phyloP scores from a whole-genome alignment of 2,888 invertebrate genomes.

The Brachynemurus nebulosus region DNA sequence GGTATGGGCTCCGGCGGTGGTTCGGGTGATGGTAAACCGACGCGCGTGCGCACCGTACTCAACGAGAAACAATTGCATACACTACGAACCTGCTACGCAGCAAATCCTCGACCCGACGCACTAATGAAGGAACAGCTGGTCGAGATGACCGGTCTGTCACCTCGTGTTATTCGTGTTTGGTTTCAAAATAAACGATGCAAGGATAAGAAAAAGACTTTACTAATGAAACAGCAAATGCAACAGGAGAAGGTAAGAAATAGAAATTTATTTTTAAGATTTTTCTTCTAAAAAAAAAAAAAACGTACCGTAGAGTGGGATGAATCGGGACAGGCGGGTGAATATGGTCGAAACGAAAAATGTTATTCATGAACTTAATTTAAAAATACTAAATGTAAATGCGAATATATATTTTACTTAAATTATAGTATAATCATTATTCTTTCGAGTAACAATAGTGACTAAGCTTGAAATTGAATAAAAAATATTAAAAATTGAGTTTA shows the following conservation, averaged over 20 bases:
- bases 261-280: constrained; percentile 5
- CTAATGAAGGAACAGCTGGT: constrained; percentile 98
- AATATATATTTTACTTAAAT: too few species aligned
- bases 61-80: constrained; percentile 98
- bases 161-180: constrained; percentile 97
- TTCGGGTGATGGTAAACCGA: constrained; percentile 83
- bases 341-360: too few species aligned
- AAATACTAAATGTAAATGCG: too few species aligned
- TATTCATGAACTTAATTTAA: too few species aligned
- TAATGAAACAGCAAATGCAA: constrained; percentile 95
- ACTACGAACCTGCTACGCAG: constrained; percentile 91
- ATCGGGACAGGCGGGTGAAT: too few species aligned
- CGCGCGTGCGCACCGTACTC: constrained; percentile 95
- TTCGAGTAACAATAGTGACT: too few species aligned
- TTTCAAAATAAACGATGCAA: constrained; percentile 98
- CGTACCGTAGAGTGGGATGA: background rate
- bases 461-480: too few species aligned
- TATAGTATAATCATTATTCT: too few species aligned
- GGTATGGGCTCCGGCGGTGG: constrained; percentile 39
- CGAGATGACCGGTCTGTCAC: constrained; percentile 96
- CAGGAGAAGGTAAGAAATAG: constrained; percentile 80
- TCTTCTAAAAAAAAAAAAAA: background rate
- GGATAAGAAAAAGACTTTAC: constrained; percentile 93
- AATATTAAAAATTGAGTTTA: too few species aligned
- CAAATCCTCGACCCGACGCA: constrained; percentile 96